Evolutionary conservation across 2,888 invertebrate species (phyloP).

Genomic region (Xanthorhoe spadicearia): DNA sequence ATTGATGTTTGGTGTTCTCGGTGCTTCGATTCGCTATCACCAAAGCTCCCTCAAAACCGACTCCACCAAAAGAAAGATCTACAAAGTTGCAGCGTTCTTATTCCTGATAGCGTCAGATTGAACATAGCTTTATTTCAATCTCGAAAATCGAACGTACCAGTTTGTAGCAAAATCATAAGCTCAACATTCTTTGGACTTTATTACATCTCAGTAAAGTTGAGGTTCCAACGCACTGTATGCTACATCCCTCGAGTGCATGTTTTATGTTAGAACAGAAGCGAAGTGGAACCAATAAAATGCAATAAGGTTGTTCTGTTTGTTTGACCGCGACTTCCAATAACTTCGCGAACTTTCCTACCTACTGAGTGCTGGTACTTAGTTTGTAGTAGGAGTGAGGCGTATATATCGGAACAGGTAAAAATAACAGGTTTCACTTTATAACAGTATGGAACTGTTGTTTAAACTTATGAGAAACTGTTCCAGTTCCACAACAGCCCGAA

Average conservation of each 20-base stretch:
- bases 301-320: constrained; percentile 29
- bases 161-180: constrained; percentile 8
- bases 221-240: constrained; percentile 3
- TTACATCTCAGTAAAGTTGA: constrained; percentile 8
- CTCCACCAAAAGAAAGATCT: background rate
- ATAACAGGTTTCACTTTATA: too few species aligned
- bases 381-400: too few species aligned
- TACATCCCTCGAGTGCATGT: constrained; percentile 13
- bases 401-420: too few species aligned
- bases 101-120: background rate
- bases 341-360: constrained; percentile 9
- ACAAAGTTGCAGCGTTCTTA: background rate
- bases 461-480: too few species aligned
- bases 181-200: constrained; percentile 2
- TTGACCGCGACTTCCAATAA: constrained; percentile 30
- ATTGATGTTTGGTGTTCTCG: constrained; percentile 42
- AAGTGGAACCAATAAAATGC: constrained; percentile 31
- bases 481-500: too few species aligned
- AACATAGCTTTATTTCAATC: background rate
- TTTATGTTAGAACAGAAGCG: constrained; percentile 19
- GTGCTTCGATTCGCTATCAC: constrained; percentile 20
- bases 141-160: constrained; percentile 1
- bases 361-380: too few species aligned
- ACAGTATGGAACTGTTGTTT: too few species aligned
- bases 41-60: background rate